Evolutionary conservation across 2,797 vertebrate genomes (phyloP).

Genomic region (Acropternis orthonyx): DNA sequence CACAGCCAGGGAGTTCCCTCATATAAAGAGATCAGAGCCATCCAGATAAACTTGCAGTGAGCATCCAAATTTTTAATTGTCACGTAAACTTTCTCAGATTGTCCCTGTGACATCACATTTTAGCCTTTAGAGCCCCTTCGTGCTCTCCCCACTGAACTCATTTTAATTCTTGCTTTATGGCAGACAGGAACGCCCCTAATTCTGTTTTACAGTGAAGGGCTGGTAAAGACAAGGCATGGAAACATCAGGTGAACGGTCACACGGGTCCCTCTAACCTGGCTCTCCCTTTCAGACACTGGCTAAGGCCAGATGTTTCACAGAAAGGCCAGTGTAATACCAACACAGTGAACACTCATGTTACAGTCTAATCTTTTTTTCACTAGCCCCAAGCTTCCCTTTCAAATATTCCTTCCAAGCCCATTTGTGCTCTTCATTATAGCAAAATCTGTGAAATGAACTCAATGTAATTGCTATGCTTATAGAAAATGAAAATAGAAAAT

Average conservation of each 20-base stretch:
- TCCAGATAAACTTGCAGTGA: not conserved
- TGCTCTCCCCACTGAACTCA: not conserved
- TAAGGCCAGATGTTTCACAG: not conserved
- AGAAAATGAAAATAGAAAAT: slow-evolving; percentile 4
- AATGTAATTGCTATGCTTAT: not conserved
- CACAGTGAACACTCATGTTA: not conserved
- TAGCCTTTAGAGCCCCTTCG: not conserved
- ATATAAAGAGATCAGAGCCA: not conserved
- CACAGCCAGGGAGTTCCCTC: not conserved
- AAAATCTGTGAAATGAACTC: not conserved
- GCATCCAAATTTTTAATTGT: not conserved
- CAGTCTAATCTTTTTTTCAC: not conserved
- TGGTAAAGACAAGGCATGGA: not conserved
- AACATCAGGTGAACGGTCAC: not conserved
- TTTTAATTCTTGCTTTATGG: not conserved
- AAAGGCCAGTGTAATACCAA: not conserved
- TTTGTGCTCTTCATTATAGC: not conserved
- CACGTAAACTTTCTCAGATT: not conserved
- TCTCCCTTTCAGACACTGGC: not conserved
- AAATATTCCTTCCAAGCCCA: not conserved
- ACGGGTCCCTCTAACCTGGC: not conserved
- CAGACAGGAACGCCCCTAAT: not conserved
- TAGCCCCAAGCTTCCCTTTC: not conserved
- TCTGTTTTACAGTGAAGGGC: not conserved
- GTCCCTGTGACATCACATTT: not conserved